Conservation (phyloP, 92 coral and sea anemone species). For the Parazoanthus atlanticus region DNA sequence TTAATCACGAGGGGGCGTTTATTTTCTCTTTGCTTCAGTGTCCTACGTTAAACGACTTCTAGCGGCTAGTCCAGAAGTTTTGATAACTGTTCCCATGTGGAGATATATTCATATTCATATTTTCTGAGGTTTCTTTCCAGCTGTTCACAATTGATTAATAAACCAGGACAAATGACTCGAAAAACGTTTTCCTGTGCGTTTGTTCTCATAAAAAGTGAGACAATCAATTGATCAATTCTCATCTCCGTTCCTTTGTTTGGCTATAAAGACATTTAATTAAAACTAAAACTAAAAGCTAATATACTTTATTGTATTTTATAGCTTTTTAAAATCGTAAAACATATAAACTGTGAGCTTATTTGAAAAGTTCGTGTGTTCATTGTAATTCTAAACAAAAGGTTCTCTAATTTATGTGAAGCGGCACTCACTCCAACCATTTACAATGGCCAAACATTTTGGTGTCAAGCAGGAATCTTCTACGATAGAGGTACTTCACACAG, state of each 20-base stretch:
- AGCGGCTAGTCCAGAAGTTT: background rate
- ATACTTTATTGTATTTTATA: too few relatives aligned
- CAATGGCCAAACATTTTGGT: background rate
- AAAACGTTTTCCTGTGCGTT: background rate
- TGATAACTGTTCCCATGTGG: background rate
- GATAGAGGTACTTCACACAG: background rate
- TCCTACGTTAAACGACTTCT: background rate
- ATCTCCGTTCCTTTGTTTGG: constrained; percentile 2
- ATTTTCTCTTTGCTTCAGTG: too few relatives aligned
- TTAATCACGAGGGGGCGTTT: background rate
- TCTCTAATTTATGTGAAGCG: background rate
- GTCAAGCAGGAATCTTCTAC: background rate
- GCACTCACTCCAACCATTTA: background rate
- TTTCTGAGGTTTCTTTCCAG: background rate
- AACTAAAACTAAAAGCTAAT: background rate
- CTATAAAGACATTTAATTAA: background rate
- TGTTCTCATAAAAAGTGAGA: background rate
- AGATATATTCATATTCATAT: too few relatives aligned
- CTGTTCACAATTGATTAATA: background rate
- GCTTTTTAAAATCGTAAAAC: background rate
- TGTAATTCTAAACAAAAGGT: background rate
- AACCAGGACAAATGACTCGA: background rate
- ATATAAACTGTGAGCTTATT: background rate
- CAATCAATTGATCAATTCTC: background rate
- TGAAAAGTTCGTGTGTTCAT: background rate